These are phyloP conservation scores for Trachymyrmex septentrionalis DNA, from an alignment of 1,140 invertebrate species.

Conservation along the genomic window DNA sequence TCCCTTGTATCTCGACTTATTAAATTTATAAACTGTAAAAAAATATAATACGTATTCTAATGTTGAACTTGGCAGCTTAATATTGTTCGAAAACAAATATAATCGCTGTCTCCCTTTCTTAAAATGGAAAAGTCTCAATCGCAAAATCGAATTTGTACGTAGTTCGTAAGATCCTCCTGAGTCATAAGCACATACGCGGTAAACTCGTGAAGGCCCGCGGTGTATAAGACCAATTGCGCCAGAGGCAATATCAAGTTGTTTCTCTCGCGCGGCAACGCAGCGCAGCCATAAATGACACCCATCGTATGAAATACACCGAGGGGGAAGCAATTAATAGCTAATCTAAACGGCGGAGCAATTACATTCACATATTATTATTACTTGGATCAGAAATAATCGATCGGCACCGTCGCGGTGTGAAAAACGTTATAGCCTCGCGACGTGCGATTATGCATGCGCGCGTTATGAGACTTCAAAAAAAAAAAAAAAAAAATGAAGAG, in stretches of 20 bases:
- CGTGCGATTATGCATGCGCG: not conserved
- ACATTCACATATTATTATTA: slow-evolving; percentile 69
- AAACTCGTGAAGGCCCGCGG: slow-evolving; percentile 12
- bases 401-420: slow-evolving; percentile 22
- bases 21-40: no score
- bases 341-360: slow-evolving; percentile 70
- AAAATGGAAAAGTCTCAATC: slow-evolving; percentile 11
- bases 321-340: slow-evolving; percentile 75
- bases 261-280: slow-evolving; percentile 18
- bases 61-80: not conserved
- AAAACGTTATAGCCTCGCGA: slow-evolving; percentile 23
- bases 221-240: slow-evolving; percentile 56
- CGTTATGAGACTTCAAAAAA: not conserved
- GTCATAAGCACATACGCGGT: not conserved
- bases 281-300: slow-evolving; percentile 73
- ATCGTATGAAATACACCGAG: slow-evolving; percentile 70
- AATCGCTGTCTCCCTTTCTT: not conserved
- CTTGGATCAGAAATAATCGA: slow-evolving; percentile 68
- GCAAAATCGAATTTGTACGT: slow-evolving; percentile 15
- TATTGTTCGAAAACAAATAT: not conserved
- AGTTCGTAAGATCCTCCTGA: slow-evolving; percentile 36
- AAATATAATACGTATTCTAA: not conserved
- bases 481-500: not conserved
- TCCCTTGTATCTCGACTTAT: no score
- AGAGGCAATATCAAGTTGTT: slow-evolving; percentile 72